Base-by-base conservation (phyloP, 2,797 vertebrate species). In the Pterois miles region DNA sequence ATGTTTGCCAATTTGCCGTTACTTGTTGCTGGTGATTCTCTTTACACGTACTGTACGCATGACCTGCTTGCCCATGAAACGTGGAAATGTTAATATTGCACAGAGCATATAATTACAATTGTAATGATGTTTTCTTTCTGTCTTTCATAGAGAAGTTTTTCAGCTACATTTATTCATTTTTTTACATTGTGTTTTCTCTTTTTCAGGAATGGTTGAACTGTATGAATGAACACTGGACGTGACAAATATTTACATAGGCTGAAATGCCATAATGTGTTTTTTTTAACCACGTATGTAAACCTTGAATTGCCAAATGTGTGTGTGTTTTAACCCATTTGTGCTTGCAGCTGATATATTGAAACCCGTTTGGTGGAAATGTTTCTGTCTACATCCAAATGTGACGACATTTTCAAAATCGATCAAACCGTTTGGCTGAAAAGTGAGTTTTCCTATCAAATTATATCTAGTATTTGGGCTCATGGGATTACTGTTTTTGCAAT, bases 21-120 rank as follows among this genome's bases (percentile, higher is more conserved):
- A 89, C 90, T 92, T 87, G 89, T 91, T 92, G 83, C 83, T 75
- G 68, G 48, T 76, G 73, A 82, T 82, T 84, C 54, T 87, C 72
- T 73, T 67, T 57, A 73, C 69, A 78, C 58, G 73, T 31, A 59
- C 53, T 52, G 36, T 43, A 81, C 69, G 86, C 80, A 84, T 77
- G 82, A 86, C 78, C 83, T 62, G 52, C 64, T 81, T 74, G 52
- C 65, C 80, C 80, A 71, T 75, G 72, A 88, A 85, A 91, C 6
- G 71, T 80, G 76, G 65, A 85, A 86, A 89, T 56, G 66, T 82
- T 85, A 82, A 89, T 86, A 75, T 64, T 87, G 82, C 71, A 74
- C 73, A 74, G 64, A 82, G 87, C 82, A 83, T 78, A 71, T 83
- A 87, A 92, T 89, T 91, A 46, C 82, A 69, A 74, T 87, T 86